phyloP scores from a whole-genome alignment of 2,797 vertebrate genomes.

The Catharus ustulatus region DNA sequence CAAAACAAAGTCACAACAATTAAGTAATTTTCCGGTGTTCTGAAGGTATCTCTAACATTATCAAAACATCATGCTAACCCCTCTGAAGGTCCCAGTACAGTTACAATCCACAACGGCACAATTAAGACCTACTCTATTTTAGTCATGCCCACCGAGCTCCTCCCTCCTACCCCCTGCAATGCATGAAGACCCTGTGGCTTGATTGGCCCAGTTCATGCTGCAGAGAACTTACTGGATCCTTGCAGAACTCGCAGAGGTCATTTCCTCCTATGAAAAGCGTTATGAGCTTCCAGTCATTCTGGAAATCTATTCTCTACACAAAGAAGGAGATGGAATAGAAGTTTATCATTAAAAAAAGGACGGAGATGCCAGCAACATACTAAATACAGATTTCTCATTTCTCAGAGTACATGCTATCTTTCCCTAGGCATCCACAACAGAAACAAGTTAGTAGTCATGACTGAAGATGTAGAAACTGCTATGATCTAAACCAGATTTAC shows the following conservation, averaged over 20 bases:
- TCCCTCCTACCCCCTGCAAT: not conserved
- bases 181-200: not conserved
- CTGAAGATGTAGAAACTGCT: not conserved
- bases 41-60: not conserved
- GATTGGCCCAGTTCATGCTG: not conserved
- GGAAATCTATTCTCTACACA: slow-evolving; percentile 72
- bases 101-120: not conserved
- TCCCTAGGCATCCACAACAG: not conserved
- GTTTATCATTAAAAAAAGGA: not conserved
- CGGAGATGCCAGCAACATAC: not conserved
- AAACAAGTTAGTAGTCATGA: not conserved
- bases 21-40: not conserved
- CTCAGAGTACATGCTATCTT: not conserved
- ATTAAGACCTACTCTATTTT: not conserved
- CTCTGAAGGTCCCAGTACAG: not conserved
- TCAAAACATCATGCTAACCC: not conserved
- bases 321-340: not conserved
- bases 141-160: not conserved
- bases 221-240: slow-evolving; percentile 63
- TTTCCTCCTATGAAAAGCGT: slow-evolving; percentile 81
- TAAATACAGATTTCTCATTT: not conserved
- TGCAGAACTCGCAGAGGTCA: slow-evolving; percentile 72
- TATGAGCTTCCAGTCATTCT: slow-evolving; percentile 81
- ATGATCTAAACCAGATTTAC: not conserved
- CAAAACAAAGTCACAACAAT: not conserved